Evolutionary conservation across 64 coral and sea anemone species (phyloP), one percentile per base, ranked within the genome.

Genomic region (Stichodactyla helianthus): DNA sequence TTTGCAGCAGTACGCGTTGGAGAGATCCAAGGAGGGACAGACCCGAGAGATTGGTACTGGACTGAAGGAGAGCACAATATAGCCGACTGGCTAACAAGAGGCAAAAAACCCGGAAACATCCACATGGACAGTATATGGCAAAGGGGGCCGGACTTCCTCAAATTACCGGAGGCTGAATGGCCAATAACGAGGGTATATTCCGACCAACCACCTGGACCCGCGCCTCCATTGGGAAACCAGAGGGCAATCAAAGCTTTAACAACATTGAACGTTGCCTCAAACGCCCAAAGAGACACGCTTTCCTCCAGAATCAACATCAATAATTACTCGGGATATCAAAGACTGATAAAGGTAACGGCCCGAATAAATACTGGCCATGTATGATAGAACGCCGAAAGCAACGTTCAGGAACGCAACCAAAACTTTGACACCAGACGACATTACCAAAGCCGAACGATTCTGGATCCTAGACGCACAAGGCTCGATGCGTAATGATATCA

Each of bases 281-380:
- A 58, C 55, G 55, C 55, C 55, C 55, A 58, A 5, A 58, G 6
- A 58, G 84, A 71, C 63, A 74, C 22, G 7, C 26, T 91, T 53
- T 77, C 77, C 27, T 17, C 20, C 26, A 67, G 84, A 70, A 91
- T 89, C 67, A 63, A 89, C 35, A 89, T 89, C 59, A 23, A 20
- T 28, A 89, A 89, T 28, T 88, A 87, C 70, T 92, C 85, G 18
- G 55, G 56, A 50, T 87, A 87, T 53, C 17, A 87, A 8, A 88
- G 52, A 51, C 54, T 88, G n/a, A 17, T 79, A 79, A 53, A 53
- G n/a, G 77, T 88, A 1, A 88, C 86, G 10, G 86, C 86, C 7
- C 20, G 86, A 88, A 44, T 88, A 20, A 88, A 44, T 88, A 20
- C 51, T 88, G 56, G 52, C 70, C 14, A 59, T 88, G 53, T 88